Evolutionary conservation across 23 tunicate genomes (phyloP).

Genomic region (Clavelina lepadiformis): DNA sequence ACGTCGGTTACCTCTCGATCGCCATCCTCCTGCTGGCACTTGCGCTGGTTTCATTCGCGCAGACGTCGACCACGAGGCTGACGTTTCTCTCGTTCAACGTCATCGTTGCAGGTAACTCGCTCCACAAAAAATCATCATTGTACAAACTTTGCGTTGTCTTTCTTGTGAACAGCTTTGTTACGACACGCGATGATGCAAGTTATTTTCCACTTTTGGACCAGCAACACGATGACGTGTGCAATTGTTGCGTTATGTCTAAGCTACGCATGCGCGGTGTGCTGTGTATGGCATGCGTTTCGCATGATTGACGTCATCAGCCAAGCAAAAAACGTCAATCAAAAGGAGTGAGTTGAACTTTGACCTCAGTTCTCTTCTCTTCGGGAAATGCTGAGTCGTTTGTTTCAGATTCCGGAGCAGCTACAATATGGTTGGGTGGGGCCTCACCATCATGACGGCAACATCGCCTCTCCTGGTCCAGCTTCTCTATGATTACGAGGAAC

Average conservation of each 20-base stretch:
- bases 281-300: constrained; percentile 18
- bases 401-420: constrained; percentile 16
- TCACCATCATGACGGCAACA: constrained; percentile 15
- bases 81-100: not conserved
- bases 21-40: constrained; percentile 10
- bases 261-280: constrained; percentile 15
- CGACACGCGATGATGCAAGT: constrained; percentile 15
- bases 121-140: too few species aligned
- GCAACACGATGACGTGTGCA: constrained; percentile 1
- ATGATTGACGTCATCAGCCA: constrained; percentile 17
- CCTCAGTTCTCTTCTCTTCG: not conserved
- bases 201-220: constrained; percentile 1
- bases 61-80: too few species aligned
- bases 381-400: constrained; percentile 2
- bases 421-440: constrained; percentile 4
- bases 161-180: not conserved
- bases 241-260: constrained; percentile 6
- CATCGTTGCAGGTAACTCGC: constrained; percentile 8
- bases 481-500: constrained; percentile 21
- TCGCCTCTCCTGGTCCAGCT: not conserved
- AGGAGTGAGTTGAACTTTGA: constrained; percentile 6
- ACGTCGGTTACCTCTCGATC: constrained; percentile 17
- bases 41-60: constrained; percentile 15
- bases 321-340: not conserved
- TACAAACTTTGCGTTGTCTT: too few species aligned